phyloP scores from a whole-genome alignment of 1,140 invertebrate genomes.

The Dreissena rostriformis region DNA sequence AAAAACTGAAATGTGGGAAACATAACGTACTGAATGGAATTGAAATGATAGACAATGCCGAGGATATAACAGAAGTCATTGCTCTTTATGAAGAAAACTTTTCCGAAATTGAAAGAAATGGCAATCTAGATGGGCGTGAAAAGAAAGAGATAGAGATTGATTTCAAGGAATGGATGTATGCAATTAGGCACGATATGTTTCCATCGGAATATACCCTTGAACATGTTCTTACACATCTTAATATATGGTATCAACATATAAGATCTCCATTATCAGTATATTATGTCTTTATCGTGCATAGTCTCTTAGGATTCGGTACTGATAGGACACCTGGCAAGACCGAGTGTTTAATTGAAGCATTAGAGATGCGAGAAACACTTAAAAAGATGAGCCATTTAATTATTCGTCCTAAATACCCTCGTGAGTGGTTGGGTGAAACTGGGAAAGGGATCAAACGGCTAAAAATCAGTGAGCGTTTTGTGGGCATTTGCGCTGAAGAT shows the following conservation, averaged over 20 bases:
- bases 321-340: conserved; percentile 42
- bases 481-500: conserved; percentile 43
- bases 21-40: conserved; percentile 30
- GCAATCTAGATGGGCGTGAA: conserved; percentile 3
- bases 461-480: conserved; percentile 38
- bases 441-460: conserved; percentile 55
- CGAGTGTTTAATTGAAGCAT: conserved; percentile 52
- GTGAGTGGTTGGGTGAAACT: conserved; percentile 58
- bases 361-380: conserved; percentile 47
- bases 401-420: conserved; percentile 53
- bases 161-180: conserved; percentile 60
- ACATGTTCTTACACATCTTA: conserved; percentile 48
- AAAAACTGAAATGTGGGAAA: conserved; percentile 49
- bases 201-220: conserved; percentile 31
- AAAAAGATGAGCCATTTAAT: conserved; percentile 47
- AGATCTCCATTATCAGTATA: conserved; percentile 57
- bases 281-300: conserved; percentile 59
- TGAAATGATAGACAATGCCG: conserved; percentile 37
- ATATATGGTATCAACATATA: conserved; percentile 49
- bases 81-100: conserved; percentile 58
- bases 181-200: conserved; percentile 50
- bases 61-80: conserved; percentile 52
- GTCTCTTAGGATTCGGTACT: conserved; percentile 59
- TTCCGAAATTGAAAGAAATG: conserved; percentile 16
- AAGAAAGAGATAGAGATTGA: conserved; percentile 54